A percentile compares a stretch with the other conserved stretches of the same genome.
phyloP scores from a whole-genome alignment of 2,888 invertebrate species.

The Crioceris asparagi region DNA sequence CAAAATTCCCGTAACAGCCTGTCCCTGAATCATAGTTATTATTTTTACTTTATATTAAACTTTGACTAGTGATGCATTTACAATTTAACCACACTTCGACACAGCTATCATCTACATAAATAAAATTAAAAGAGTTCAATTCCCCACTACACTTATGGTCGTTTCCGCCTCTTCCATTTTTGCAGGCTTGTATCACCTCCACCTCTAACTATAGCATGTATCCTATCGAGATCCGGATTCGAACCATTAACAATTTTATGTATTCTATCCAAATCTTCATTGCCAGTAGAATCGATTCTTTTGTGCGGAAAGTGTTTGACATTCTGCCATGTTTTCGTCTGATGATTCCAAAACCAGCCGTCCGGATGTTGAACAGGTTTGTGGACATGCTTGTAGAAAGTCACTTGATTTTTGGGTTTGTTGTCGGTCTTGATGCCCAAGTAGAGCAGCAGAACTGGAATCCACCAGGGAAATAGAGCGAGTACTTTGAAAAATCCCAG shows the following conservation, averaged over 20 bases:
- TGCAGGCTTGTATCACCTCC: constrained; percentile 30
- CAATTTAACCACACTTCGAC: too few relatives aligned
- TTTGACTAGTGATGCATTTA: too few relatives aligned
- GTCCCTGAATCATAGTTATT: too few relatives aligned
- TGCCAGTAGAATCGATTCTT: constrained; percentile 22
- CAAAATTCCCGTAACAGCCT: too few relatives aligned
- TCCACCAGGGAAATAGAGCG: constrained; percentile 53
- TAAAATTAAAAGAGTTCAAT: too few relatives aligned
- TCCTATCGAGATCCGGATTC: too few relatives aligned
- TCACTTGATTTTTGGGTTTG: constrained; percentile 23
- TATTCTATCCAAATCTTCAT: constrained; percentile 15
- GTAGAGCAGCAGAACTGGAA: constrained; percentile 41
- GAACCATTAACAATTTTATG: constrained; percentile 13
- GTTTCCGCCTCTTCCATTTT: constrained; percentile 31
- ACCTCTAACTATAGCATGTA: too few relatives aligned
- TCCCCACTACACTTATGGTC: constrained; percentile 5
- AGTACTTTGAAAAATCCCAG: constrained; percentile 51
- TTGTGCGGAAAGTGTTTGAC: constrained; percentile 26
- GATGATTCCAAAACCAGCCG: constrained; percentile 48
- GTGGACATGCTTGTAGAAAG: constrained; percentile 32
- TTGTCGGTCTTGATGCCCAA: constrained; percentile 24
- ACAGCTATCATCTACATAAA: too few relatives aligned
- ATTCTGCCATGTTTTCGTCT: constrained; percentile 45
- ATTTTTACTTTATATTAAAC: too few relatives aligned
- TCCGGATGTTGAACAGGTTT: constrained; percentile 39